These are phyloP conservation scores for Amphiduros pacificus DNA, from an alignment of 2,888 invertebrate genomes.

Conservation along the genomic window DNA sequence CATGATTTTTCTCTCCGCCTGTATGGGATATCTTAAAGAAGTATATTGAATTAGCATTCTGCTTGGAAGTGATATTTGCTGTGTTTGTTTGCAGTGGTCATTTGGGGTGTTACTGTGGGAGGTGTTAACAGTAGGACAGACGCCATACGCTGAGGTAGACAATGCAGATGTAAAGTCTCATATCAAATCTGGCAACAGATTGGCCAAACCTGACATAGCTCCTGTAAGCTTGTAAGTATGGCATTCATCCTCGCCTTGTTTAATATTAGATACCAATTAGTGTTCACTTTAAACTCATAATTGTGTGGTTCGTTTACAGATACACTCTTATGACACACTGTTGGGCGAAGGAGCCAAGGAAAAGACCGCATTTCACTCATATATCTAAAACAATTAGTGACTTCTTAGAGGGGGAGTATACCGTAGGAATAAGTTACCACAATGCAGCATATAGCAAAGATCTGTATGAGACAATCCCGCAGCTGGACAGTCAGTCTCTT, in stretches of 20 bases:
- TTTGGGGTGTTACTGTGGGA: constrained; percentile 15
- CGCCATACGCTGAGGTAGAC: constrained; percentile 4
- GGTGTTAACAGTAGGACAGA: constrained; percentile 3
- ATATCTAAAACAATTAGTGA: too few species aligned
- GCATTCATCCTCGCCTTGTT: neutral
- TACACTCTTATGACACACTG: constrained; percentile 10
- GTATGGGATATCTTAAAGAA: too few species aligned
- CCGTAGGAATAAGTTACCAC: too few species aligned
- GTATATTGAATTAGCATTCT: too few species aligned
- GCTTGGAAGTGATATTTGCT: too few species aligned
- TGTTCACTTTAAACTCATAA: neutral
- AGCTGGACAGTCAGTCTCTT: too few species aligned
- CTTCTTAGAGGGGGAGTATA: too few species aligned
- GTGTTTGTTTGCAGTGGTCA: constrained; percentile 10
- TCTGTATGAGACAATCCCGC: too few species aligned
- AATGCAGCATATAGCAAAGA: too few species aligned
- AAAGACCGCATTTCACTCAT: too few species aligned
- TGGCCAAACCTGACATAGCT: constrained; percentile 1
- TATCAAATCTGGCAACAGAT: neutral
- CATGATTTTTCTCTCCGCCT: too few species aligned
- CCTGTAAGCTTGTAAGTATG: constrained; percentile 7
- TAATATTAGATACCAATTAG: too few species aligned
- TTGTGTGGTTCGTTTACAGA: neutral
- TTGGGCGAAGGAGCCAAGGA: constrained; percentile 14
- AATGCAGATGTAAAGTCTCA: constrained; percentile 2